Conservation (phyloP, 2,797 vertebrate species). For the Chrosomus eos region DNA sequence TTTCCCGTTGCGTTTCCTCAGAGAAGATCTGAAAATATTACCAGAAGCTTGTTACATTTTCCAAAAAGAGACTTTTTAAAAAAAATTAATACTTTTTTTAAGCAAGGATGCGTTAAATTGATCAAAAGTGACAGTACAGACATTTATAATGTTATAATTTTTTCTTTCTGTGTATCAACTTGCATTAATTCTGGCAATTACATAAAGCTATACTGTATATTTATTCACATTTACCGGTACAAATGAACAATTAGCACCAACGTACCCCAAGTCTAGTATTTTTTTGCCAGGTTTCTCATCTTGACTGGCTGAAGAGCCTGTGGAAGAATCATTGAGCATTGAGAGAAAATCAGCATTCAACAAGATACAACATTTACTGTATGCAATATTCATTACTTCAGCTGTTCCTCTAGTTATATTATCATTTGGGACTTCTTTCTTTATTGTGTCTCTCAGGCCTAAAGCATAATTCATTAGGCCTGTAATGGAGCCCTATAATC, state of each 20-base stretch:
- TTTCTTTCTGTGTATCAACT: too few relatives aligned
- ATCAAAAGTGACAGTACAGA: neutral
- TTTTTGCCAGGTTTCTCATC: constrained; percentile 80
- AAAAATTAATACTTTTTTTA: neutral
- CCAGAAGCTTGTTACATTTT: neutral
- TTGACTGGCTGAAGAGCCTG: constrained; percentile 72
- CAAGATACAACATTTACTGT: neutral
- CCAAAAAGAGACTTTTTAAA: neutral
- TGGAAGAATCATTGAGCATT: neutral
- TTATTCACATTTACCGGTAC: neutral
- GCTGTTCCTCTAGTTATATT: neutral
- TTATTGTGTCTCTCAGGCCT: neutral
- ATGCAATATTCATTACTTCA: neutral
- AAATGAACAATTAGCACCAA: neutral
- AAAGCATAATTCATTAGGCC: constrained; percentile 26
- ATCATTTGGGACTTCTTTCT: constrained; percentile 16
- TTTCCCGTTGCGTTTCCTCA: constrained; percentile 76
- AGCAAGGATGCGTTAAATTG: neutral
- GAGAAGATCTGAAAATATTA: constrained; percentile 72
- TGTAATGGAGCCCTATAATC: constrained; percentile 14
- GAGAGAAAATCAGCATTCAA: neutral
- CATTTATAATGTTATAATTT: neutral
- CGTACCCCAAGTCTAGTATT: constrained; percentile 81
- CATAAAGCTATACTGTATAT: neutral
- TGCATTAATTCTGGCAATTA: neutral